Percentiles rank a stretch among this genome's conserved stretches.
phyloP scores from a whole-genome alignment of 35 echinoderm and acorn worm species.

The Hemicentrotus pulcherrimus region DNA sequence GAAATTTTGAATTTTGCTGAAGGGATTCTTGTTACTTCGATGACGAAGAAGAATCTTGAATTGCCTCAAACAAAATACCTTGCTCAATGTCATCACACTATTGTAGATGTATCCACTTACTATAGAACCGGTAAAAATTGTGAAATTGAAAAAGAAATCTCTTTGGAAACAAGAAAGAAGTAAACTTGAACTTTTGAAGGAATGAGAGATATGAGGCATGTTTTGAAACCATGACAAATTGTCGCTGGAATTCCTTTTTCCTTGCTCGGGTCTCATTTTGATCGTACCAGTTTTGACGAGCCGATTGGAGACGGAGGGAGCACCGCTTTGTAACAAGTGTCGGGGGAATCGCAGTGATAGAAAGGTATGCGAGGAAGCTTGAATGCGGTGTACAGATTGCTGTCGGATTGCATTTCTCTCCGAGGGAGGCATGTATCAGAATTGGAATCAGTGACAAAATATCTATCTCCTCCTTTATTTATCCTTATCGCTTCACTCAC shows the following conservation, averaged over 20 bases:
- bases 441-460: slow-evolving; percentile 51
- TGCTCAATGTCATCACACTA: slow-evolving; percentile 10
- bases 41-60: neutral
- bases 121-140: neutral
- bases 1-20: slow-evolving; percentile 24
- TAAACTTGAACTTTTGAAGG: slow-evolving; percentile 17
- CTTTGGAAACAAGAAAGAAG: neutral
- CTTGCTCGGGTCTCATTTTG: slow-evolving; percentile 4
- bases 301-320: slow-evolving; percentile 4
- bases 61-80: slow-evolving; percentile 27
- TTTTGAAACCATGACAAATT: slow-evolving; percentile 55
- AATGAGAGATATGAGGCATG: slow-evolving; percentile 38
- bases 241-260: slow-evolving; percentile 35
- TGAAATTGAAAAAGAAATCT: neutral
- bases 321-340: slow-evolving; percentile 42
- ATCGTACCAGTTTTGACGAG: slow-evolving; percentile 2
- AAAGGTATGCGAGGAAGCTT: neutral
- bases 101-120: slow-evolving; percentile 21
- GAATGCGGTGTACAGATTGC: slow-evolving; percentile 37
- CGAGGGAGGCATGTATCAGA: slow-evolving; percentile 34
- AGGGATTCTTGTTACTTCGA: slow-evolving; percentile 26
- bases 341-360: slow-evolving; percentile 48
- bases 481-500: slow-evolving; percentile 25
- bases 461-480: slow-evolving; percentile 42
- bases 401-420: slow-evolving; percentile 50